Evolutionary conservation across 2,113 vertebrate species (phyloP).

Genomic region (Thunnus maccoyii): DNA sequence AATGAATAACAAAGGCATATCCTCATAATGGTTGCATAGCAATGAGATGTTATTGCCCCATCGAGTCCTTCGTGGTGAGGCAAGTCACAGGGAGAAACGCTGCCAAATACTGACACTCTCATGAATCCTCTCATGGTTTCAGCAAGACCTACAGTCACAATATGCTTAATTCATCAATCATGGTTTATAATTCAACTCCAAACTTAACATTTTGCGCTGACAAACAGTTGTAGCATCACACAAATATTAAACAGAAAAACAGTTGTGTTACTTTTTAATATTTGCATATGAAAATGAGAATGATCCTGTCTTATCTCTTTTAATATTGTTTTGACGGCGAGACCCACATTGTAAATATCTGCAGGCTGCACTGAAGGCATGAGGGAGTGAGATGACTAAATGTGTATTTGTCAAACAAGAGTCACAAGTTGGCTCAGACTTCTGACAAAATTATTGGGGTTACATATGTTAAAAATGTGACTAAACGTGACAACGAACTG

Average conservation of each 20-base stretch:
- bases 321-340: constrained; percentile 21
- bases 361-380: constrained; percentile 11
- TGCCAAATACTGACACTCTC: constrained; percentile 12
- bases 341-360: constrained; percentile 30
- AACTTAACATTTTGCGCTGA: background rate
- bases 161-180: constrained; percentile 30
- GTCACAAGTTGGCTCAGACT: background rate
- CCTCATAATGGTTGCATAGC: constrained; percentile 39
- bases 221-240: constrained; percentile 9
- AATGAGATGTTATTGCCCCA: constrained; percentile 14
- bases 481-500: background rate
- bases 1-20: constrained; percentile 37
- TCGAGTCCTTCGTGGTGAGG: constrained; percentile 15
- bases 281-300: constrained; percentile 18
- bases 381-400: constrained; percentile 20
- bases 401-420: constrained; percentile 1
- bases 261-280: constrained; percentile 2
- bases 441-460: background rate
- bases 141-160: constrained; percentile 4
- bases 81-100: constrained; percentile 15
- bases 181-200: constrained; percentile 17
- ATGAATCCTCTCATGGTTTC: constrained; percentile 13
- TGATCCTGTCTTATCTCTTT: constrained; percentile 8
- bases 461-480: background rate
- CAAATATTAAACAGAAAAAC: constrained; percentile 17